Conservation (phyloP, 2,888 invertebrate genomes). For the Stenoptilia bipunctidactyla region DNA sequence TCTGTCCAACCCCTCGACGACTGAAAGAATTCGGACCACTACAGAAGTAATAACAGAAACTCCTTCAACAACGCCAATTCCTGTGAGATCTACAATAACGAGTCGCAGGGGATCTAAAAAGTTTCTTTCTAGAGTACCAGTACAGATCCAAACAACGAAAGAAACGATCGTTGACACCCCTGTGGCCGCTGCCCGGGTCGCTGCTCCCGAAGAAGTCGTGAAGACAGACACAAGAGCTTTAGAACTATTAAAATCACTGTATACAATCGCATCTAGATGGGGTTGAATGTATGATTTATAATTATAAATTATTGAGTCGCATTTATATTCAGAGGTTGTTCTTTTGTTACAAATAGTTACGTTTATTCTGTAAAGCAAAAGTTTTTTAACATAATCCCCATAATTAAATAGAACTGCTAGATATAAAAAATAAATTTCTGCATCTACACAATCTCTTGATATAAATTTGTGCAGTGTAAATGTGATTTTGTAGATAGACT, state of each 20-base stretch:
- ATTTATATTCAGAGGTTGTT: slow-evolving; percentile 1
- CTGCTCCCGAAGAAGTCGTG: slow-evolving; percentile 38
- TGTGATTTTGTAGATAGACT: neutral
- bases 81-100: slow-evolving; percentile 30
- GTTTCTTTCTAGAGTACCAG: slow-evolving; percentile 34
- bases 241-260: slow-evolving; percentile 85
- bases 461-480: neutral
- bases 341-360: neutral
- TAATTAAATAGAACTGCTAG: too few relatives aligned
- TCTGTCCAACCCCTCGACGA: slow-evolving; percentile 42
- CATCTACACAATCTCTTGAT: neutral
- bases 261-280: slow-evolving; percentile 87
- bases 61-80: slow-evolving; percentile 35
- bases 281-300: slow-evolving; percentile 47
- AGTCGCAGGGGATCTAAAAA: slow-evolving; percentile 49
- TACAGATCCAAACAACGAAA: slow-evolving; percentile 28
- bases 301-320: neutral
- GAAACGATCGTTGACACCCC: slow-evolving; percentile 38
- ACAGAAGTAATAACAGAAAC: slow-evolving; percentile 31
- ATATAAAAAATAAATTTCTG: neutral
- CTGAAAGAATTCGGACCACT: slow-evolving; percentile 27
- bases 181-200: slow-evolving; percentile 49
- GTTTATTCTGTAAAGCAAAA: too few relatives aligned
- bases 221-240: slow-evolving; percentile 80
- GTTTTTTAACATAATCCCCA: too few relatives aligned